Base-by-base conservation (phyloP, 2,113 vertebrate genomes). In the Nymphicus hollandicus region DNA sequence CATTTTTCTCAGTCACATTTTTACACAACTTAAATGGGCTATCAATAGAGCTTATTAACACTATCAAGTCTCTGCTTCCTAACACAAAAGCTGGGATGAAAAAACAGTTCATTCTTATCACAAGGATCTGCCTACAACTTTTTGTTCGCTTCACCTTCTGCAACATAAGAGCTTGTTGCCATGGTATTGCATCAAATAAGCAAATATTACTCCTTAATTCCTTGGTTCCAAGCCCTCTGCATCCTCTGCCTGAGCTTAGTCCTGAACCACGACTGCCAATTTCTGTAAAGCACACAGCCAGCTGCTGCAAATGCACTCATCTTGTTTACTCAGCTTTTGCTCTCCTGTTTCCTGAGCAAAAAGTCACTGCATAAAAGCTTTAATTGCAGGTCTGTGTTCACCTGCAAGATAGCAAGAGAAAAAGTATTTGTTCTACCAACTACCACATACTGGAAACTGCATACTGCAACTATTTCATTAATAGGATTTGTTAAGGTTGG, bases 401-500 rank as follows among this genome's bases (percentile, higher is more conserved):
- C 56, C 73, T 89, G 78, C 53, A 58, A 52, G 41, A 89, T 1
- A 64, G 29, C 27, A 76, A 86, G 11, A 71, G 46, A 43, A 66
- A 86, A 88, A 60, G 18, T 14, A 10, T 29, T 90, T 72, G 22
- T 55, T 77, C 76, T 68, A 56, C 39, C 33, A 90, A 29, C 17
- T 24, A 79, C 20, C 37, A 22, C 16, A 29, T 37, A 55, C 33
- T 71, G 50, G 55, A 74, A 96, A 66, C 43, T 65, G 70, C 13
- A 11, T 16, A 47, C 43, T 74, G 39, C 35, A 43, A n/a, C 82
- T 64, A 31, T 5, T 2, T 56, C 72, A 88, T 80, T 88, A 74
- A 86, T 52, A 71, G 71, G 68, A 88, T 95, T 95, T 88, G 50
- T 60, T 91, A 78, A 83, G 49, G 43, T 85, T 94, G 68, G 43